Base-by-base conservation (phyloP, 2,113 vertebrate genomes). In the Otus sunia region DNA sequence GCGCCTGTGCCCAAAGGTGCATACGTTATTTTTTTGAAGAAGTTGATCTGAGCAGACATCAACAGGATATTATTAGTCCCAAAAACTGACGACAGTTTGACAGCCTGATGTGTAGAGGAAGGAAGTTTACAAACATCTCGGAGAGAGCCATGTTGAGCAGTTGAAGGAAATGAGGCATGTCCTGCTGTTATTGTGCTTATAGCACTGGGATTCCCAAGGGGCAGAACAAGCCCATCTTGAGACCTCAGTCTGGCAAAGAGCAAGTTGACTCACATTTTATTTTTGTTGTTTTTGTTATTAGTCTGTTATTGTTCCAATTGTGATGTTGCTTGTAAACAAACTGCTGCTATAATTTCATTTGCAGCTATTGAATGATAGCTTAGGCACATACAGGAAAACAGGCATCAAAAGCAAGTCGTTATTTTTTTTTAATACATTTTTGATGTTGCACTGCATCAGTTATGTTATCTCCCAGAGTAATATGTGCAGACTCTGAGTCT, bases 121-220 rank as follows among this genome's bases (percentile, higher is more conserved):
- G 98, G 98, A 98, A 98, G 95, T 96, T 95, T 97, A 97, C 97
- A 87, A 96, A 97, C 96, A 95, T 96, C 97, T 98, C 81, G 73
- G 94, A 73, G 97, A 94, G 95, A 94, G 95, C 96, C 94, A 67
- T 90, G 96, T 89, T 83, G 97, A 97, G 95, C 67, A 25, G 94
- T 92, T 94, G 94, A 92, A 98, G 98, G 98, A 98, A 98, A 98
- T 98, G 98, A 98, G 97, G 95, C 98, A 98, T 47, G 96, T 98
- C 98, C 98, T 98, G 98, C 97, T 96, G 97, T 96, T 98, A 94
- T 98, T 98, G 98, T 98, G 96, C 95, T 97, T 95, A 71, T 45
- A 92, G 95, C 95, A 52, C 96, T 84, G 74, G 90, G 95, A 50
- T 95, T 97, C 98, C 97, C 98, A 53, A 91, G 96, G 98, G 97